Evolutionary conservation across 23 tunicate species (phyloP), one percentile per base, ranked within the genome.

Genomic region (Phallusia fumigata): DNA sequence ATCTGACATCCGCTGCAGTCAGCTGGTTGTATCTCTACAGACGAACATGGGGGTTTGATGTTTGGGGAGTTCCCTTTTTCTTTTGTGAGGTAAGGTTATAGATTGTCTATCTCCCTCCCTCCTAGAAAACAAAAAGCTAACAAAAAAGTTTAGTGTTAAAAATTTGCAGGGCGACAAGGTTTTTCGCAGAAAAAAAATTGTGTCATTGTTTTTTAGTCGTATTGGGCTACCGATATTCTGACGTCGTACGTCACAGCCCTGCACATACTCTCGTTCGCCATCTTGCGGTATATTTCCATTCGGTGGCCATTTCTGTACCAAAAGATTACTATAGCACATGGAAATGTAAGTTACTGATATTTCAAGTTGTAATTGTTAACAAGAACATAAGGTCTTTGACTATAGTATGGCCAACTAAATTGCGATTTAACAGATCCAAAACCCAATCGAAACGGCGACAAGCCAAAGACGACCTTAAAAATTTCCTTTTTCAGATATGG

Each of bases 11-110:
- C 11, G 83, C 90, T 0, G 36, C 86, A 33, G 81, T 86, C 76
- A 90, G 95, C 50, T 86, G 90, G 87, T 35, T 90, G 47, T 90
- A 74, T 65, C 81, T 90, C 76, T 82, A 90, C 58, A 53, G 95
- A 65, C 82, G 95, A 36, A 90, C 90, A 0, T 90, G 95, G 95
- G 95, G 95, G 0, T 90, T 90, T 52, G 90, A 90, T 45, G 90
- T 83, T 31, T 90, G 87, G 86, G 72, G 35, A 22, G 12, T 86
- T 0, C 95, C 95, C 12, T 45, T 28, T 2, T 30, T 84, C 18
- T 86, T 90, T 78, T 90, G 95, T 83, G 82, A 64, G 77, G 95
- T 90, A 65, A 58, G 5, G 69, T 15, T 51, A 15, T 15, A 51
- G n/a, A n/a, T n/a, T n/a, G n/a, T n/a, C n/a, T n/a, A n/a, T n/a